These are phyloP conservation scores for Podarcis lilfordi DNA, from an alignment of 2,797 vertebrate genomes.

Conservation along the genomic window DNA sequence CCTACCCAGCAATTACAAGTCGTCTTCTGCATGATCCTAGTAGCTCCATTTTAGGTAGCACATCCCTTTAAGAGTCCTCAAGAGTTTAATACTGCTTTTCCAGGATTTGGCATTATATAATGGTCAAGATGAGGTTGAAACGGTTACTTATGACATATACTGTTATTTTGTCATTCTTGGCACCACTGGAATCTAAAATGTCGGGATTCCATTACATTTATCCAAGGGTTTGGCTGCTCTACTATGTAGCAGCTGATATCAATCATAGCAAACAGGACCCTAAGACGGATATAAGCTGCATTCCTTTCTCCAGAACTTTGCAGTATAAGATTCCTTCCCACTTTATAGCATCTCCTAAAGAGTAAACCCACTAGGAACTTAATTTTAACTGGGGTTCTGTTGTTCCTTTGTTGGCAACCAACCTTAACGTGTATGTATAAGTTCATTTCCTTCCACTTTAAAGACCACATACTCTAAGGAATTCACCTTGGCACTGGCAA, in stretches of 20 bases:
- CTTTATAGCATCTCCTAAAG: slow-evolving; percentile 28
- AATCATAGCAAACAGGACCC: slow-evolving; percentile 69
- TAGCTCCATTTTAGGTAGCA: slow-evolving; percentile 37
- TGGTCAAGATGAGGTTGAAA: slow-evolving; percentile 38
- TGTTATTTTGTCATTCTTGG: slow-evolving; percentile 70
- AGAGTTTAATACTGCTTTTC: slow-evolving; percentile 47
- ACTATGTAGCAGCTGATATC: slow-evolving; percentile 75
- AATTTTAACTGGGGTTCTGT: slow-evolving; percentile 11
- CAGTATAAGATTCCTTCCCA: slow-evolving; percentile 33
- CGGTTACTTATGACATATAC: slow-evolving; percentile 67
- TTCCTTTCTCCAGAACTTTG: slow-evolving; percentile 49
- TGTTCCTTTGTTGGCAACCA: neutral
- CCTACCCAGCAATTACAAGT: slow-evolving; percentile 43
- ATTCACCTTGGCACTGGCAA: too few species aligned
- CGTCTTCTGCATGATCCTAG: neutral
- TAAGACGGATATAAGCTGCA: slow-evolving; percentile 46
- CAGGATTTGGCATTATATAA: slow-evolving; percentile 61
- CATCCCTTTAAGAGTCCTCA: slow-evolving; percentile 54
- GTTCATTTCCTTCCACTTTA: neutral
- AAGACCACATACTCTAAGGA: neutral
- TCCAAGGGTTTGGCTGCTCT: slow-evolving; percentile 68
- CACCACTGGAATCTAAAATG: slow-evolving; percentile 52
- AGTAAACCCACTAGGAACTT: neutral
- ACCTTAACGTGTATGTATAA: too few species aligned
- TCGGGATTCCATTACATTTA: slow-evolving; percentile 76